A percentile compares a stretch with the other conserved stretches of the same genome.
Evolutionary conservation across 30 jellyfish, hydroid and myxozoan species (phyloP).

Genomic region (Rhopilema esculentum): DNA sequence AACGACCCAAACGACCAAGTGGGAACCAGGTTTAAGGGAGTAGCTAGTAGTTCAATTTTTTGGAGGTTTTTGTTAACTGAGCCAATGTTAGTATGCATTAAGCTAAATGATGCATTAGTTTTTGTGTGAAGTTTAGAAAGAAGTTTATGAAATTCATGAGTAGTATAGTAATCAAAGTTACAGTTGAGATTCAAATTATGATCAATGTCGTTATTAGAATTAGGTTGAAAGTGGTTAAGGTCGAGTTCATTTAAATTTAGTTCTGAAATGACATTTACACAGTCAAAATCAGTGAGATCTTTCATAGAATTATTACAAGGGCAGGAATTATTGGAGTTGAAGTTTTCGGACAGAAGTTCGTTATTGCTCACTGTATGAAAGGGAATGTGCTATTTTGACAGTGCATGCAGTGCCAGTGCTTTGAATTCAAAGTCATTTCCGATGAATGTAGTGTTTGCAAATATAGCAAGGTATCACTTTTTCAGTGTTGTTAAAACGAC

Average conservation of each 20-base stretch:
- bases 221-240: slow-evolving; percentile 38
- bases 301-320: slow-evolving; percentile 34
- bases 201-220: slow-evolving; percentile 38
- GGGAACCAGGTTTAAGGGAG: slow-evolving; percentile 29
- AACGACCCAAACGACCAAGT: too few species aligned
- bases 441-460: background rate
- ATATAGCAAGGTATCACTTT: background rate
- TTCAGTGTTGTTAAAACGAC: background rate
- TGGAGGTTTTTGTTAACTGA: slow-evolving; percentile 48
- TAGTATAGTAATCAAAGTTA: slow-evolving; percentile 42
- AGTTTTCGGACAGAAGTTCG: slow-evolving; percentile 25
- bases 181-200: slow-evolving; percentile 34
- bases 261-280: slow-evolving; percentile 11
- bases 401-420: slow-evolving; percentile 15
- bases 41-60: slow-evolving; percentile 29
- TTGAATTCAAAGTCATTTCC: background rate
- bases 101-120: slow-evolving; percentile 34
- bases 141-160: slow-evolving; percentile 50
- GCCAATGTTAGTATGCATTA: slow-evolving; percentile 45
- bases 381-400: slow-evolving; percentile 32
- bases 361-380: slow-evolving; percentile 14
- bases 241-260: slow-evolving; percentile 8
- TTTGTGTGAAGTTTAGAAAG: slow-evolving; percentile 6
- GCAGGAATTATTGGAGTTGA: slow-evolving; percentile 39
- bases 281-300: slow-evolving; percentile 34